These are phyloP conservation scores for Antennarius striatus DNA, from an alignment of 2,113 vertebrate genomes.

Conservation along the genomic window DNA sequence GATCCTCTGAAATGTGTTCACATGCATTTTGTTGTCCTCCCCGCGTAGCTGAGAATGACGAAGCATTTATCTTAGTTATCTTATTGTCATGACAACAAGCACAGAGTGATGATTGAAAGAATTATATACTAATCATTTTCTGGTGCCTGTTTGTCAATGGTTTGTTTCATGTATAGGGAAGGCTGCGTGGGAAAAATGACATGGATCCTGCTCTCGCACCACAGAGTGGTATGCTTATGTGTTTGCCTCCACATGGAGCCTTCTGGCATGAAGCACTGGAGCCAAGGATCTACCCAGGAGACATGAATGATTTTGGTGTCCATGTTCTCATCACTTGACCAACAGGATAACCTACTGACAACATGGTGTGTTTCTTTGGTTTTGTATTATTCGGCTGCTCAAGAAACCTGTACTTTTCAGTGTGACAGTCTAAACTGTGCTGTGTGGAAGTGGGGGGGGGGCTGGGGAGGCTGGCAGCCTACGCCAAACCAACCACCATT, in stretches of 20 bases:
- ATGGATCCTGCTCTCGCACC: constrained; percentile 58
- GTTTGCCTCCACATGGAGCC: constrained; percentile 64
- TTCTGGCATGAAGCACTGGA: constrained; percentile 64
- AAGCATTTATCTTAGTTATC: background rate
- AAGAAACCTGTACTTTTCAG: constrained; percentile 37
- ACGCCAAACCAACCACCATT: constrained; percentile 29
- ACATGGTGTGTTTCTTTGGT: constrained; percentile 72
- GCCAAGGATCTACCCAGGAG: constrained; percentile 61
- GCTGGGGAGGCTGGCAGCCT: constrained; percentile 21
- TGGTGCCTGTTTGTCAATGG: constrained; percentile 73
- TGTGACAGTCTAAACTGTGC: constrained; percentile 16
- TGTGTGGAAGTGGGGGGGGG: constrained; percentile 27
- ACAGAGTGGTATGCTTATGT: constrained; percentile 65
- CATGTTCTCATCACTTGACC: constrained; percentile 65
- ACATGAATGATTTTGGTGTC: constrained; percentile 70
- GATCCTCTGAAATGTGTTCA: background rate
- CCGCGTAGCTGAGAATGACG: background rate
- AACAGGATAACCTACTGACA: constrained; percentile 58
- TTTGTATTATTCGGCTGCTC: constrained; percentile 54
- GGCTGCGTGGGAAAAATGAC: constrained; percentile 63
- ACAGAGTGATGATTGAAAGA: constrained; percentile 49
- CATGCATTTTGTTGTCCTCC: background rate
- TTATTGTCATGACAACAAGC: constrained; percentile 45
- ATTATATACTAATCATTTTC: constrained; percentile 66
- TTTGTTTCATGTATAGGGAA: constrained; percentile 72